Evolutionary conservation across 2,888 invertebrate species (phyloP).

Genomic region (Muschampia plurimacula): DNA sequence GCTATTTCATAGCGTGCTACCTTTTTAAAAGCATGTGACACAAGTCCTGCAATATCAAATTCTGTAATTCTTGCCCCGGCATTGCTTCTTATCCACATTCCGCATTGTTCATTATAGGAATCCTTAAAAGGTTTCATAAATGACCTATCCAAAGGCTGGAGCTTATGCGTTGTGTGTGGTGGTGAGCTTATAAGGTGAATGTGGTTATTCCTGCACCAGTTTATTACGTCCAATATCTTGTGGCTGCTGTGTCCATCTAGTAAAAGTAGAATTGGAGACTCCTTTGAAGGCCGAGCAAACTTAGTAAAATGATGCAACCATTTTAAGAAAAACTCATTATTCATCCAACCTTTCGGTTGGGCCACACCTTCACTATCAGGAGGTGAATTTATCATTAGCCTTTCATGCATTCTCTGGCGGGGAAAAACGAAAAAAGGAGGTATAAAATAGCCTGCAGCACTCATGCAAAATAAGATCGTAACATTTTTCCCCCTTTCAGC

Average conservation of each 20-base stretch:
- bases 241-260: conserved; percentile 48
- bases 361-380: conserved; percentile 45
- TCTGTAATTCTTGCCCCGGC: conserved; percentile 38
- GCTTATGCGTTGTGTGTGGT: conserved; percentile 48
- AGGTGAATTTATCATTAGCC: conserved; percentile 47
- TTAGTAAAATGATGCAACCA: not conserved
- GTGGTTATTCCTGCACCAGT: conserved; percentile 44
- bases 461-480: not conserved
- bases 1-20: conserved; percentile 44
- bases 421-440: conserved; percentile 49
- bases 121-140: conserved; percentile 50
- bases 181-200: conserved; percentile 46
- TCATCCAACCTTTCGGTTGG: conserved; percentile 49
- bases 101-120: conserved; percentile 43
- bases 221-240: conserved; percentile 46
- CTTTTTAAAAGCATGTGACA: conserved; percentile 42
- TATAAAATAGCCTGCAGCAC: conserved; percentile 38
- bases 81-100: conserved; percentile 43
- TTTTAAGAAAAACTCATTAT: conserved; percentile 32
- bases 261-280: conserved; percentile 44
- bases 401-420: conserved; percentile 45
- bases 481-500: conserved; percentile 3
- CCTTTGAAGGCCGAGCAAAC: conserved; percentile 40
- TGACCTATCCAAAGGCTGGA: conserved; percentile 48
- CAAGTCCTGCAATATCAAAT: conserved; percentile 43